Percentiles rank a stretch among this genome's conserved stretches.
Conservation (phyloP, 2,888 invertebrate genomes). For the Neuroscelio doddi region DNA sequence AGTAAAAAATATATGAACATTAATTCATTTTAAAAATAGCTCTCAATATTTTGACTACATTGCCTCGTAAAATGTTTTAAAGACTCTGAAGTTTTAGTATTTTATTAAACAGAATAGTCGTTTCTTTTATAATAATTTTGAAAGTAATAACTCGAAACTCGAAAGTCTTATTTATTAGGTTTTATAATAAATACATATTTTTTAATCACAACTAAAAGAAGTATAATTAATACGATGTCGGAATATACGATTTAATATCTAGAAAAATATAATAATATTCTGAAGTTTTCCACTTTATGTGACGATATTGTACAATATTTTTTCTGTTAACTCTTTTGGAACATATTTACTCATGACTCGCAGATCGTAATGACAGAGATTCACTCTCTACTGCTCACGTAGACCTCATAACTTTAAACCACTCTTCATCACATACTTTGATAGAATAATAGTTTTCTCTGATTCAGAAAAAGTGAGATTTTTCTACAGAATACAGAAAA, state of each 20-base stretch:
- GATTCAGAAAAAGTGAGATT: slow-evolving; percentile 7
- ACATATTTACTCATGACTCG: slow-evolving; percentile 14
- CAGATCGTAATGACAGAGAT: slow-evolving; percentile 22
- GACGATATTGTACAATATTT: slow-evolving; percentile 5
- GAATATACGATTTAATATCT: neutral
- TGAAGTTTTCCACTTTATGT: neutral
- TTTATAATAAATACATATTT: too few species aligned
- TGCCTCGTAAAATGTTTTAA: too few species aligned
- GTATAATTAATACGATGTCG: too few species aligned
- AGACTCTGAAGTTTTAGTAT: too few species aligned
- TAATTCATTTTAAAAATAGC: too few species aligned
- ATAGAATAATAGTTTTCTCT: slow-evolving; percentile 23
- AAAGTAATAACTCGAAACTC: too few species aligned
- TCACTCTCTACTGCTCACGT: slow-evolving; percentile 15
- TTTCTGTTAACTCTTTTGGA: slow-evolving; percentile 10
- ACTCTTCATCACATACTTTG: slow-evolving; percentile 7
- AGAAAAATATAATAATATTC: neutral
- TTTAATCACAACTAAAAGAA: too few species aligned
- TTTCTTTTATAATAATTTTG: too few species aligned
- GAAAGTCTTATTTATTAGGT: too few species aligned
- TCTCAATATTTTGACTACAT: too few species aligned
- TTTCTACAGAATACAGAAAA: neutral
- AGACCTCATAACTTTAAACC: slow-evolving; percentile 17
- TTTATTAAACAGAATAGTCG: too few species aligned
- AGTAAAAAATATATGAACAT: too few species aligned